Evolutionary conservation across 2,888 invertebrate genomes (phyloP).

Genomic region (Andrena praecox): DNA sequence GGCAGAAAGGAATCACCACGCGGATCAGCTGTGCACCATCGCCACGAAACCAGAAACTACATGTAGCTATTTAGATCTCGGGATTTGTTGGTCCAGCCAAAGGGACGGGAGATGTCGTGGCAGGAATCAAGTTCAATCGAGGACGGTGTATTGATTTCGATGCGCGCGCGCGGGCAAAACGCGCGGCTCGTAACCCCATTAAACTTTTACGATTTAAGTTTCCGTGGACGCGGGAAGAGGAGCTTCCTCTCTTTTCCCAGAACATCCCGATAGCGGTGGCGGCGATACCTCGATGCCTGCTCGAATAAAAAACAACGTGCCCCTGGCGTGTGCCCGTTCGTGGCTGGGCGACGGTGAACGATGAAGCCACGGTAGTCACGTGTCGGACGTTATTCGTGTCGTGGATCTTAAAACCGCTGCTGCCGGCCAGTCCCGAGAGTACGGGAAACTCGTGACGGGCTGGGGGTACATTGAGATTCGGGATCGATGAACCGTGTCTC

Average conservation of each 20-base stretch:
- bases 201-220: slow-evolving; percentile 81
- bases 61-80: neutral
- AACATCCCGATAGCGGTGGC: slow-evolving; percentile 22
- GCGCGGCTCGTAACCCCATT: slow-evolving; percentile 68
- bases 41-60: neutral
- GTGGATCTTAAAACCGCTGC: slow-evolving; percentile 48
- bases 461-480: slow-evolving; percentile 23
- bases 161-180: slow-evolving; percentile 31
- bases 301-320: slow-evolving; percentile 47
- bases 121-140: slow-evolving; percentile 18
- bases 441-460: slow-evolving; percentile 44
- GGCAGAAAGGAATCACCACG: neutral
- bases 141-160: slow-evolving; percentile 55
- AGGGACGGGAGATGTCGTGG: neutral
- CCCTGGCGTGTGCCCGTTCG: slow-evolving; percentile 27
- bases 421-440: neutral
- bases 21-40: neutral
- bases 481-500: slow-evolving; percentile 24
- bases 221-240: slow-evolving; percentile 52
- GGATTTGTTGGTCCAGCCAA: slow-evolving; percentile 22
- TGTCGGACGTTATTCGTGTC: slow-evolving; percentile 46
- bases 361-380: slow-evolving; percentile 48
- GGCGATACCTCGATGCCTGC: slow-evolving; percentile 31
- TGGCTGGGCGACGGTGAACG: slow-evolving; percentile 39
- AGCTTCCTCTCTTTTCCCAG: slow-evolving; percentile 13